A percentile compares a stretch with the other conserved stretches of the same genome.
Conservation (phyloP, 1,140 invertebrate species). For the Babylonia areolata region DNA sequence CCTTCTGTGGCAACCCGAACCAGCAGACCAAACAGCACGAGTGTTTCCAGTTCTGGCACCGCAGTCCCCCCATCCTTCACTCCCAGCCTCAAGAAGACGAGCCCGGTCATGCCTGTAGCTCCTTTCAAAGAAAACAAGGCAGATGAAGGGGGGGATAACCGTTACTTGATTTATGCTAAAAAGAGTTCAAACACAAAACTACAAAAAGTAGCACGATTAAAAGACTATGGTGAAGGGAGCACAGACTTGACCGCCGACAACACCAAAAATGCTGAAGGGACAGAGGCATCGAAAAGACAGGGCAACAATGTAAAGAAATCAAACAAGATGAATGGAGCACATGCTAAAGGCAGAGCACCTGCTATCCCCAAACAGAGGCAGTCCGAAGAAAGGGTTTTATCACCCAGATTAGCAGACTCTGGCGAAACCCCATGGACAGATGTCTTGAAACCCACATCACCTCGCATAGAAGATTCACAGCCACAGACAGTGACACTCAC, state of each 20-base stretch:
- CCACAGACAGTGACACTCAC: not conserved
- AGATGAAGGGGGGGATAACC: conserved; percentile 32
- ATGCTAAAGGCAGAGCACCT: conserved; percentile 17
- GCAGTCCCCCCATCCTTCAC: conserved; percentile 36
- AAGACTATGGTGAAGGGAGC: conserved; percentile 31
- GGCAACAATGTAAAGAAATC: not conserved
- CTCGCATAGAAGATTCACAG: conserved; percentile 23
- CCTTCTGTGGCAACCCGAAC: conserved; percentile 19
- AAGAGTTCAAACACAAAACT: conserved; percentile 27
- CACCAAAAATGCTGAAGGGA: not conserved
- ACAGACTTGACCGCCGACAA: not conserved
- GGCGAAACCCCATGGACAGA: not conserved
- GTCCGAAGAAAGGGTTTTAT: not conserved
- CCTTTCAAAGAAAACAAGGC: conserved; percentile 41
- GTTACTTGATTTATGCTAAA: conserved; percentile 23
- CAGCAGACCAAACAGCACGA: not conserved
- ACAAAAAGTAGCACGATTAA: conserved; percentile 10
- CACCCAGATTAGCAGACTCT: not conserved
- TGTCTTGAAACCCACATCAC: conserved; percentile 1
- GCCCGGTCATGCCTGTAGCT: conserved; percentile 43
- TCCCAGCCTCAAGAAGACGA: conserved; percentile 42
- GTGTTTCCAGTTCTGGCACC: not conserved
- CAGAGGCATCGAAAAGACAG: not conserved
- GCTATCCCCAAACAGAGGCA: conserved; percentile 5
- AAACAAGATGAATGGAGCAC: conserved; percentile 24